Conservation (phyloP, 2,888 invertebrate species). For the Drosophila nr. fundita region DNA sequence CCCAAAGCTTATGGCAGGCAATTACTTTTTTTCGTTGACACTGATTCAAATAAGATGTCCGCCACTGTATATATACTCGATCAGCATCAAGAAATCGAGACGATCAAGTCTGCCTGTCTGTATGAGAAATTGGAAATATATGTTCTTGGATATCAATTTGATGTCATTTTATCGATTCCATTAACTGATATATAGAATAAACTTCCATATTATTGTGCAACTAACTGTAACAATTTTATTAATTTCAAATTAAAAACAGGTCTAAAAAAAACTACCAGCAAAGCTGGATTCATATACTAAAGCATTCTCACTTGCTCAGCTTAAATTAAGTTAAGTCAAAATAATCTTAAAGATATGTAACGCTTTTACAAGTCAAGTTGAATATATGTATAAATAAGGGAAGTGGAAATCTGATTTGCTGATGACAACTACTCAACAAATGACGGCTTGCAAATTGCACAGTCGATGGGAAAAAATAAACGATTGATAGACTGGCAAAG, state of each 20-base stretch:
- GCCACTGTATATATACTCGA: background rate
- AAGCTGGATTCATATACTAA: background rate
- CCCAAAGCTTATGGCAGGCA: too few relatives aligned
- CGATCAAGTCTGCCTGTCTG: too few relatives aligned
- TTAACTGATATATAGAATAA: background rate
- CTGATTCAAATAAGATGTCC: too few relatives aligned
- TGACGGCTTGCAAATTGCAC: background rate
- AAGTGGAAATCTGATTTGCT: background rate
- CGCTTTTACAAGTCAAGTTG: background rate
- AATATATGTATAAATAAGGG: background rate
- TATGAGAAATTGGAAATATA: too few relatives aligned
- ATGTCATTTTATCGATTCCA: too few relatives aligned
- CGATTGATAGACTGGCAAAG: background rate
- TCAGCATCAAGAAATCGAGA: background rate
- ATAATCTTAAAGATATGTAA: background rate
- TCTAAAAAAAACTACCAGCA: background rate
- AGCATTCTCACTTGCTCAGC: background rate
- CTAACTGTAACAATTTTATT: background rate
- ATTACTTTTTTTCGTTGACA: too few relatives aligned
- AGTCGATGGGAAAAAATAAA: too few relatives aligned
- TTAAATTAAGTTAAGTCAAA: background rate
- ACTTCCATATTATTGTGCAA: background rate
- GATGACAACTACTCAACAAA: background rate
- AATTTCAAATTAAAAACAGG: background rate
- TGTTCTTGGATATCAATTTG: too few relatives aligned